A percentile compares a stretch with the other conserved stretches of the same genome.
Evolutionary conservation across 2,113 vertebrate genomes (phyloP).

Genomic region (Anthoscopus minutus): DNA sequence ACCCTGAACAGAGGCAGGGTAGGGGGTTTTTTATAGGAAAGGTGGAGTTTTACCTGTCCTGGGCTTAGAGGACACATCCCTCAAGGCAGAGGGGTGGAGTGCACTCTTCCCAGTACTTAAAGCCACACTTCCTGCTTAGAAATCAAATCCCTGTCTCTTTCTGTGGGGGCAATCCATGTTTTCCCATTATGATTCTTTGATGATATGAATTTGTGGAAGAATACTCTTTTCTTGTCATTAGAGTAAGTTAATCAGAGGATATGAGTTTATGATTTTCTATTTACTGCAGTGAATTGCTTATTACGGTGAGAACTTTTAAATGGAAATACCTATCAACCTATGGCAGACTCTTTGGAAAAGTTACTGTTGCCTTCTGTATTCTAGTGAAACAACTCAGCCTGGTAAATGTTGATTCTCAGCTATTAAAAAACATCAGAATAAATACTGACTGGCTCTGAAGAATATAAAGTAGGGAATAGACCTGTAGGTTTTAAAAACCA

Average conservation of each 20-base stretch:
- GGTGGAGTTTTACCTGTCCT: no score
- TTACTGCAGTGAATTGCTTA: not conserved
- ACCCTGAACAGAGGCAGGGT: no score
- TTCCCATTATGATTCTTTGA: not conserved
- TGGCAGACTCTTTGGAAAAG: not conserved
- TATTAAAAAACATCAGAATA: not conserved
- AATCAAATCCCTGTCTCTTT: no score
- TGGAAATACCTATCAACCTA: not conserved
- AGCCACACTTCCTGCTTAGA: no score
- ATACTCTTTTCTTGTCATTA: not conserved
- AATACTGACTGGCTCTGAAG: not conserved
- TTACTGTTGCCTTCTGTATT: not conserved
- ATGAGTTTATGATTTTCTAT: not conserved
- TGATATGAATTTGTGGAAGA: not conserved
- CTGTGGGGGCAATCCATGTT: no score
- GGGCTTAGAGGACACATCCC: no score
- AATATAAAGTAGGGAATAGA: not conserved
- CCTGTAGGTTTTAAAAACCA: not conserved
- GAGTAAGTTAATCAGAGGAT: not conserved
- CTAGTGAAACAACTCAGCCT: not conserved
- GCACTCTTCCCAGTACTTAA: no score
- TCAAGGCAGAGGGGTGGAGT: no score
- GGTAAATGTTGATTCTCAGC: not conserved
- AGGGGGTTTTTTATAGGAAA: no score
- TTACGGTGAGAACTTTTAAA: not conserved